A percentile compares a stretch with the other conserved stretches of the same genome.
These are phyloP conservation scores for Drosophila setosimentum DNA, from an alignment of 2,888 invertebrate species.

Conservation along the genomic window DNA sequence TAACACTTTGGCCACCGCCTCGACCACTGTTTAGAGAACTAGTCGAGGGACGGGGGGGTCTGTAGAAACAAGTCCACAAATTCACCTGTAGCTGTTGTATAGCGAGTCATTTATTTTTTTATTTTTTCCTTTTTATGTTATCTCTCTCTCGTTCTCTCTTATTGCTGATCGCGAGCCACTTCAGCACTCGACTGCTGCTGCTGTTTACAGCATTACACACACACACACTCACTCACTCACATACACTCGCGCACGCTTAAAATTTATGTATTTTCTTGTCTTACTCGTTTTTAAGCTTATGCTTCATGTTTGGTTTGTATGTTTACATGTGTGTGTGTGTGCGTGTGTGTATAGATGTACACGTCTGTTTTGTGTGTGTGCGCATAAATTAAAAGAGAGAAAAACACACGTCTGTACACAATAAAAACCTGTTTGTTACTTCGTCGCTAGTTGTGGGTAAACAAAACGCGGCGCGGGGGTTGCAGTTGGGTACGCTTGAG, in stretches of 20 bases:
- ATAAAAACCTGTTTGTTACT: conserved; percentile 78
- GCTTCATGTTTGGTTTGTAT: conserved; percentile 67
- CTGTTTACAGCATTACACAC: conserved; percentile 66
- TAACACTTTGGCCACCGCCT: conserved; percentile 58
- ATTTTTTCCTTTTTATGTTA: conserved; percentile 25
- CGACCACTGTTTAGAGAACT: conserved; percentile 28
- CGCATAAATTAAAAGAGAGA: conserved; percentile 74
- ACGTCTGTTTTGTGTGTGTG: conserved; percentile 49
- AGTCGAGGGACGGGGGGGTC: conserved; percentile 16
- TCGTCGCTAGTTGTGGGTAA: conserved; percentile 58
- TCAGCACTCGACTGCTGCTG: conserved; percentile 63
- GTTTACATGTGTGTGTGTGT: conserved; percentile 41
- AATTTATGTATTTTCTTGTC: conserved; percentile 74
- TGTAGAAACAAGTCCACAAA: conserved; percentile 70
- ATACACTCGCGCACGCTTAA: conserved; percentile 43
- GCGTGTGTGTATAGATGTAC: conserved; percentile 31
- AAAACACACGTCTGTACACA: conserved; percentile 76
- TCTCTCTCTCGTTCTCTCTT: conserved; percentile 37
- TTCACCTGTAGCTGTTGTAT: conserved; percentile 74
- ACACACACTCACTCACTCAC: conserved; percentile 21
- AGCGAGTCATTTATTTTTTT: conserved; percentile 64
- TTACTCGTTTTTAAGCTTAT: conserved; percentile 76
- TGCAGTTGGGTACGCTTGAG: conserved; percentile 37
- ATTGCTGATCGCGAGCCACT: conserved; percentile 38
- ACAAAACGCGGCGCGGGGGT: conserved; percentile 60